Base-by-base conservation (phyloP, 1,140 invertebrate species). In the Lysiphlebus fabarum region DNA sequence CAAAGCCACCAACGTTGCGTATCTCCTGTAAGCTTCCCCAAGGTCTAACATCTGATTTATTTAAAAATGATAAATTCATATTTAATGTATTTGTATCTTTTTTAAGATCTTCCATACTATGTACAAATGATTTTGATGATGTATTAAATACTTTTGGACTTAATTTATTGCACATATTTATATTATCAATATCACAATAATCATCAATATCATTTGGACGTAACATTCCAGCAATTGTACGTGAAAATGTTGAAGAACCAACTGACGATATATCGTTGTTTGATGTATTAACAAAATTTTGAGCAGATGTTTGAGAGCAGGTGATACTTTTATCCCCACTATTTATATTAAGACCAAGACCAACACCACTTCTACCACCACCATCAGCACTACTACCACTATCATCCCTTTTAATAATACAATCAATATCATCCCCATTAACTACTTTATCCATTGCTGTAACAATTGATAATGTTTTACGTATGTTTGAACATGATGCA, bases 1-100 rank as follows among this genome's bases (percentile, higher is more conserved):
- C 41, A 36, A 63, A 68, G 9, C 58, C 61, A 6, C 68, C 72
- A 48, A 81, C 70, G 51, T 79, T 81, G 44, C 81, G 71, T 49
- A 85, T 76, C 54, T 86, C 84, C 61, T 85, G 84, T 1, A 86
- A 66, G 61, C 84, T 85, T 36, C 82, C 82, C 83, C 84, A 85
- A 9, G 73, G 77, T 11, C 74, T 69, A 37, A 70, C 64, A 40
- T 68, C 72, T 1, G 53, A 62, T 45, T 71, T 72, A 12, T 71
- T 75, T 7, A 66, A n/a, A 70, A 66, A 5, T 66, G 69, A 40
- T 76, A 73, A 44, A 67, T 65, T n/a, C 75, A 70, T 5, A 66
- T 65, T 5, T 70, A 8, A 72, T 65, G 58, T 67, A 73, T 50
- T 70, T 75, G 66, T 67, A 7, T 62, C 58, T 5, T 64, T 60